These are phyloP conservation scores for Hoplodrina blanda DNA, from an alignment of 2,888 invertebrate species.

Conservation along the genomic window DNA sequence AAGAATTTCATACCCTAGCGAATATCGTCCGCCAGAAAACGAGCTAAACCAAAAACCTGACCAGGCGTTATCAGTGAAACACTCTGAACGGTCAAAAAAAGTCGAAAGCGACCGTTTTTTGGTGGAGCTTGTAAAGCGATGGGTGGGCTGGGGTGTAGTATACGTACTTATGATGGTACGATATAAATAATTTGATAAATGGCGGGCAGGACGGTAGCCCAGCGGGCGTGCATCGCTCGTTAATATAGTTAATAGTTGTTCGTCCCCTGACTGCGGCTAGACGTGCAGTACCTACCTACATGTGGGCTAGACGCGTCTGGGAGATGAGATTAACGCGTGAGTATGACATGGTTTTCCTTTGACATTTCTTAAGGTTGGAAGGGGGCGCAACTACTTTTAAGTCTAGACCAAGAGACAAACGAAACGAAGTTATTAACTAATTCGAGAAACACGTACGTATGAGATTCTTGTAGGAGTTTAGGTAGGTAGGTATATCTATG, in stretches of 20 bases:
- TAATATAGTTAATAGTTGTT: slow-evolving; percentile 77
- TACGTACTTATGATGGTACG: slow-evolving; percentile 39
- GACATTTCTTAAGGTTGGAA: slow-evolving; percentile 14
- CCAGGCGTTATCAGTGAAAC: slow-evolving; percentile 51
- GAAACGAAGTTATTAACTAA: not conserved
- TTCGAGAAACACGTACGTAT: not conserved
- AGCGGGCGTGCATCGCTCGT: slow-evolving; percentile 78
- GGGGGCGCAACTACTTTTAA: slow-evolving; percentile 4
- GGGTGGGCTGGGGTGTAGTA: slow-evolving; percentile 62
- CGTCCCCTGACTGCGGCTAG: slow-evolving; percentile 64
- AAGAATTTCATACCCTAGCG: slow-evolving; percentile 30
- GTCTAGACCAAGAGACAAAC: slow-evolving; percentile 26
- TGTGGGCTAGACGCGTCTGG: slow-evolving; percentile 29
- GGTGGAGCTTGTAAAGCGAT: slow-evolving; percentile 71
- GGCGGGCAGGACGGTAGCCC: slow-evolving; percentile 78
- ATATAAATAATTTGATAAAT: slow-evolving; percentile 86
- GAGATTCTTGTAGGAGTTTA: not conserved
- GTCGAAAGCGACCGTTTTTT: slow-evolving; percentile 60
- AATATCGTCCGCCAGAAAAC: slow-evolving; percentile 26
- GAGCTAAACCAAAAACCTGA: slow-evolving; percentile 41
- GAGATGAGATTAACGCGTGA: slow-evolving; percentile 17
- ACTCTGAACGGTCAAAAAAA: slow-evolving; percentile 50
- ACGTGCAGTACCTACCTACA: slow-evolving; percentile 6
- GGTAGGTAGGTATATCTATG: too few species aligned
- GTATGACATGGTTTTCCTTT: slow-evolving; percentile 30